phyloP scores from a whole-genome alignment of 2,113 vertebrate genomes.

The Candoia aspera region DNA sequence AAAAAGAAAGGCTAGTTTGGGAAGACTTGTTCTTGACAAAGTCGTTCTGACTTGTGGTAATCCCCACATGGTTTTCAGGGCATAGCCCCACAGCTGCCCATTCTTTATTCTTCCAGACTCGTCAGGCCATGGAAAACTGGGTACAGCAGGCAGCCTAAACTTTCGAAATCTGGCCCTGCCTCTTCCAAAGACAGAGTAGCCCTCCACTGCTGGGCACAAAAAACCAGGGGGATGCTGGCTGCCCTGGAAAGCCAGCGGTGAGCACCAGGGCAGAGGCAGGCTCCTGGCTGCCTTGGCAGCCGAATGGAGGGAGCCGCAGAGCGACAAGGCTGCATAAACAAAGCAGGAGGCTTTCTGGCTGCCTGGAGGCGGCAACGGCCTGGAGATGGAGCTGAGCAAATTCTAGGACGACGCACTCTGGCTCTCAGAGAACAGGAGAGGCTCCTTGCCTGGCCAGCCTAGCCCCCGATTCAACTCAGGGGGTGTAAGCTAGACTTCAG shows the following conservation, averaged over 20 bases:
- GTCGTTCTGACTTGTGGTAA: background rate
- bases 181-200: background rate
- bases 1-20: background rate
- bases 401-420: too few species aligned
- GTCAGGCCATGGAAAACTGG: background rate
- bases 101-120: background rate
- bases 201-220: background rate
- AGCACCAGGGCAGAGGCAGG: background rate
- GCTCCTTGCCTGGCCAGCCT: background rate
- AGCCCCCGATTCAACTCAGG: background rate
- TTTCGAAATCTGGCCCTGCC: background rate
- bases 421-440: background rate
- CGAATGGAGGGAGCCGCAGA: background rate
- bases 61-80: background rate
- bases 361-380: background rate
- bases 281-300: background rate
- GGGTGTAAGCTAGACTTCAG: background rate
- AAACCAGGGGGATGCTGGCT: background rate
- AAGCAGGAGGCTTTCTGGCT: background rate
- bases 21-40: background rate
- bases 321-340: background rate
- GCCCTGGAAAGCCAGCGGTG: background rate
- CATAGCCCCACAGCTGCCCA: background rate
- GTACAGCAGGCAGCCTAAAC: background rate
- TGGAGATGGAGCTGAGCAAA: background rate